Evolutionary conservation across 2,888 invertebrate genomes (phyloP).

Genomic region (Dendrolimus pini): DNA sequence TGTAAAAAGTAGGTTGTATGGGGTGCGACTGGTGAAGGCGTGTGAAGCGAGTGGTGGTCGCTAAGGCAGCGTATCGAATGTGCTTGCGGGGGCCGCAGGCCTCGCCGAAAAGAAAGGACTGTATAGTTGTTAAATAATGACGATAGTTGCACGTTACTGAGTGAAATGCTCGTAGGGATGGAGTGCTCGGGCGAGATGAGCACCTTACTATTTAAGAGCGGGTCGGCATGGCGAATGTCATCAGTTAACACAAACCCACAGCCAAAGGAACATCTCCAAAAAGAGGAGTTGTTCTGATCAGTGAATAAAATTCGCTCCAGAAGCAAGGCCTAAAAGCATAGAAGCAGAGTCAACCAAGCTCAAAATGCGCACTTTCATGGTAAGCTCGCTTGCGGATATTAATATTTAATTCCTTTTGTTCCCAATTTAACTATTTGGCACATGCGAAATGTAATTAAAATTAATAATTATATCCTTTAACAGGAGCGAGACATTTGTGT

Average conservation of each 20-base stretch:
- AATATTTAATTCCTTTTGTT: constrained; percentile 16
- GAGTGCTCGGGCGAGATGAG: constrained; percentile 72
- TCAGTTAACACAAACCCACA: constrained; percentile 68
- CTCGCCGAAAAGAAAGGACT: constrained; percentile 72
- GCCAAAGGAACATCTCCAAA: constrained; percentile 63
- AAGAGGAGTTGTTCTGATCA: constrained; percentile 40
- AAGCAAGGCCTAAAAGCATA: constrained; percentile 36
- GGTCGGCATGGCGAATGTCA: constrained; percentile 67
- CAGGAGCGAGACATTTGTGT: constrained; percentile 18
- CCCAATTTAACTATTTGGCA: constrained; percentile 42
- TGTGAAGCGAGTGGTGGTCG: constrained; percentile 42
- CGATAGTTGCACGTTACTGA: constrained; percentile 66
- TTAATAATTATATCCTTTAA: constrained; percentile 8
- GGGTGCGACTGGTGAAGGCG: constrained; percentile 14
- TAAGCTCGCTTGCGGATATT: constrained; percentile 47
- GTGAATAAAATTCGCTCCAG: constrained; percentile 22
- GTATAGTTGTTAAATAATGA: constrained; percentile 69
- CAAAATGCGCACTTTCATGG: constrained; percentile 72
- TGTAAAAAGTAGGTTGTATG: constrained; percentile 20
- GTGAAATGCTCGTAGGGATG: constrained; percentile 74
- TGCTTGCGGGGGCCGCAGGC: constrained; percentile 35
- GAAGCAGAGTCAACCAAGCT: constrained; percentile 36
- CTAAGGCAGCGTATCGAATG: constrained; percentile 64
- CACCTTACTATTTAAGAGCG: constrained; percentile 73
- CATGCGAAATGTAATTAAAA: constrained; percentile 34